phyloP scores from a whole-genome alignment of 2,113 vertebrate genomes.

The Hyperopisus bebe region DNA sequence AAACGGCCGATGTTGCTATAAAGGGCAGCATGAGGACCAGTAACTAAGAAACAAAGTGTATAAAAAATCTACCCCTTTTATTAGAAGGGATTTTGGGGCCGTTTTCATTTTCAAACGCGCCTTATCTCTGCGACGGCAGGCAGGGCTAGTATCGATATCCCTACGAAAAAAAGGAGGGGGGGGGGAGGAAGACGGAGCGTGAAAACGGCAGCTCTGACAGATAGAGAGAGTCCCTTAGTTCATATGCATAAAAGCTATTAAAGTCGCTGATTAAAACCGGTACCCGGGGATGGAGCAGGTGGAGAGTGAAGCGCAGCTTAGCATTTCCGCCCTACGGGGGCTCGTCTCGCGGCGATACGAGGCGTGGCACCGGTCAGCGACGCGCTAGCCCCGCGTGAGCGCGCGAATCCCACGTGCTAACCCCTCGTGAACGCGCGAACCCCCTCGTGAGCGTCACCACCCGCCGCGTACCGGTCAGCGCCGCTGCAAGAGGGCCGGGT shows the following conservation, averaged over 20 bases:
- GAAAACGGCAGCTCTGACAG: neutral
- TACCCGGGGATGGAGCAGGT: conserved; percentile 8
- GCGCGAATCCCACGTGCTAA: neutral
- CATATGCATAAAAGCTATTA: conserved; percentile 17
- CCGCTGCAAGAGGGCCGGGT: neutral
- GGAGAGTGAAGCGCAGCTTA: conserved; percentile 9
- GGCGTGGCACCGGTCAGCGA: neutral
- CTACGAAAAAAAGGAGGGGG: neutral
- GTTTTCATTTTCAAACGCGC: neutral
- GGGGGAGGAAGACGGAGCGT: neutral
- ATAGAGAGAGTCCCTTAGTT: conserved; percentile 4
- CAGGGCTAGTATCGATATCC: neutral
- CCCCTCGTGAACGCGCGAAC: neutral
- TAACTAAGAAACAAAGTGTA: neutral
- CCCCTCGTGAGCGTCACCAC: too few relatives aligned
- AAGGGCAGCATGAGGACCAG: neutral
- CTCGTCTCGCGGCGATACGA: neutral
- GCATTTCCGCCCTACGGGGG: neutral
- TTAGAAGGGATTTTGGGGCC: neutral
- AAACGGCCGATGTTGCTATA: neutral
- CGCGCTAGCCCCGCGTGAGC: neutral
- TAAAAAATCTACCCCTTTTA: neutral
- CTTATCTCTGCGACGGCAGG: conserved; percentile 4
- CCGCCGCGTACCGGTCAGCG: neutral
- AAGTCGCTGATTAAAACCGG: conserved; percentile 11